Conservation (phyloP, 2,888 invertebrate genomes). For the Ashinkailepas kermadecensis region DNA sequence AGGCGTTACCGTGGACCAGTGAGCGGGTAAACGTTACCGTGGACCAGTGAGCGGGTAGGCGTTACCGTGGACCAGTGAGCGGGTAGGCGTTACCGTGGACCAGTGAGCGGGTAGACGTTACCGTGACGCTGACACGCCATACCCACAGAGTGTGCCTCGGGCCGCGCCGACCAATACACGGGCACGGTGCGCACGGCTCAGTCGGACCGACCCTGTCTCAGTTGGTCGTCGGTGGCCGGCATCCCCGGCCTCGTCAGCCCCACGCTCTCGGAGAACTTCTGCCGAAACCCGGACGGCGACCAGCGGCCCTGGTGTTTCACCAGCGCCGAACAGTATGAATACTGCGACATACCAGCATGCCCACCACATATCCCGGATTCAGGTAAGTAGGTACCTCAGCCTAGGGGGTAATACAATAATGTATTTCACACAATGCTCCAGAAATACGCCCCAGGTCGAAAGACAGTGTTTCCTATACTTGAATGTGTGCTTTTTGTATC, state of each 20-base stretch:
- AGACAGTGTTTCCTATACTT: too few species aligned
- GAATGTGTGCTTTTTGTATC: too few species aligned
- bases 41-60: neutral
- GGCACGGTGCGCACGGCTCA: neutral
- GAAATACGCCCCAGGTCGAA: too few species aligned
- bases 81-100: neutral
- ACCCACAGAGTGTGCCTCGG: neutral
- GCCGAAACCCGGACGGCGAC: conserved; percentile 49
- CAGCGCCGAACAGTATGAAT: conserved; percentile 43
- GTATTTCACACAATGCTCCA: too few species aligned
- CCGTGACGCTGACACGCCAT: neutral
- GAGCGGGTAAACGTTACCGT: neutral
- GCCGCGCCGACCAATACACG: neutral
- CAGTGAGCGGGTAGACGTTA: neutral
- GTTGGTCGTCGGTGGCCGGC: neutral
- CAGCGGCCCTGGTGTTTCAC: conserved; percentile 39
- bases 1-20: neutral
- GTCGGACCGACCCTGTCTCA: too few species aligned
- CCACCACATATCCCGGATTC: too few species aligned
- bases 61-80: neutral
- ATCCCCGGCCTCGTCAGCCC: neutral
- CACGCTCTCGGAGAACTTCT: conserved; percentile 43
- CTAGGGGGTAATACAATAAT: too few species aligned
- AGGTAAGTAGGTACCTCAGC: too few species aligned
- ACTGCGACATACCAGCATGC: conserved; percentile 36